phyloP scores from a whole-genome alignment of 2,797 vertebrate species.

The Pseudochaenichthys georgianus region DNA sequence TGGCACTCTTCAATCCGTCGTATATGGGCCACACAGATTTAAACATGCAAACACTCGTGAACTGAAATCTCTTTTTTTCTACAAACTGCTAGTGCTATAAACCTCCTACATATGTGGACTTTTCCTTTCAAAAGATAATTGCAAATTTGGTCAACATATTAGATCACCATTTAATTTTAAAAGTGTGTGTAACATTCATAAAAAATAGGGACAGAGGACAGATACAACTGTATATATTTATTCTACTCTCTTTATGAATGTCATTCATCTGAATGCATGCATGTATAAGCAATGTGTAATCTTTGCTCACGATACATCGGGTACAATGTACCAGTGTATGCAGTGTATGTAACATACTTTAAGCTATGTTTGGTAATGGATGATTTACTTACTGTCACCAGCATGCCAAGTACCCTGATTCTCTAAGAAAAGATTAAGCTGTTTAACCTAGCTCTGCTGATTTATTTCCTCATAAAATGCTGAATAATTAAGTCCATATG shows the following conservation, averaged over 20 bases:
- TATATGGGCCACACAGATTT: slow-evolving; percentile 52
- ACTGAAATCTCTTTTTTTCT: not conserved
- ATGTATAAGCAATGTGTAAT: slow-evolving; percentile 8
- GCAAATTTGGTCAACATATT: not conserved
- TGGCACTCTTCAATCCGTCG: slow-evolving; percentile 57
- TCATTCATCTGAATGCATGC: not conserved
- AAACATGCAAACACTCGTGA: slow-evolving; percentile 13
- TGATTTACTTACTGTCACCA: slow-evolving; percentile 47
- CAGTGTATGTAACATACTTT: slow-evolving; percentile 32
- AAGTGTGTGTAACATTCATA: not conserved
- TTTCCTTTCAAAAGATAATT: not conserved
- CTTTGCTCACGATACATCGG: slow-evolving; percentile 5
- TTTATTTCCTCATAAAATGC: slow-evolving; percentile 57
- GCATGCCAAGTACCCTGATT: slow-evolving; percentile 40
- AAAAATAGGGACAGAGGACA: too few relatives aligned
- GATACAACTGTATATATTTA: not conserved
- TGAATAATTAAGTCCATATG: slow-evolving; percentile 57
- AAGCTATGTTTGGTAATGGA: slow-evolving; percentile 41
- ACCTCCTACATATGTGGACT: too few relatives aligned
- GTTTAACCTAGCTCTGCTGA: slow-evolving; percentile 45
- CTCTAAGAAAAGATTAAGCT: slow-evolving; percentile 50
- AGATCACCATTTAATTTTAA: slow-evolving; percentile 3
- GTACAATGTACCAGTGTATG: not conserved
- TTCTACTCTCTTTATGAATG: not conserved
- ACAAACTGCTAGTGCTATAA: slow-evolving; percentile 3